Evolutionary conservation across 2,113 vertebrate genomes (phyloP).

Genomic region (Periophthalmodon schlosseri): DNA sequence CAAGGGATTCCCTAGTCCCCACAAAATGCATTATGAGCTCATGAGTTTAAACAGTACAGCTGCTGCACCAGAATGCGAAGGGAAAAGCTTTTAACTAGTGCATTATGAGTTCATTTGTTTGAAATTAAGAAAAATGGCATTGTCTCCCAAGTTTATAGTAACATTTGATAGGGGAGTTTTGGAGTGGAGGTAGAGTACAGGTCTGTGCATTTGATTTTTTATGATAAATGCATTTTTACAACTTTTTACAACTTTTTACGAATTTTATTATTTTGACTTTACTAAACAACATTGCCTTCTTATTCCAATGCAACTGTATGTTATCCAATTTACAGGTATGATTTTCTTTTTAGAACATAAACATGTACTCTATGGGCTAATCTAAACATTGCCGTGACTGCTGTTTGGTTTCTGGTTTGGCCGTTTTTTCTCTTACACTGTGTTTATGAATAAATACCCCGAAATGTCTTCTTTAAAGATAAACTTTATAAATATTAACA

Average conservation of each 20-base stretch:
- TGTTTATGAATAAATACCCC: too few relatives aligned
- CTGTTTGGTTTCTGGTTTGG: too few relatives aligned
- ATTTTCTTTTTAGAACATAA: too few relatives aligned
- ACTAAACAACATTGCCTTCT: not conserved
- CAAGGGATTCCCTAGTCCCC: conserved; percentile 45
- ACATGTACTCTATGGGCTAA: not conserved
- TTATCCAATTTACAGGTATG: not conserved
- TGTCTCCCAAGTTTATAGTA: not conserved
- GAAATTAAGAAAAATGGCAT: not conserved
- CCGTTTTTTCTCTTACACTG: too few relatives aligned
- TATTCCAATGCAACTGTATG: not conserved
- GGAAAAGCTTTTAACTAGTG: conserved; percentile 1
- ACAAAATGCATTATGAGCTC: conserved; percentile 27
- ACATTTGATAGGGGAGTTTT: not conserved
- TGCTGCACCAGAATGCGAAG: conserved; percentile 20
- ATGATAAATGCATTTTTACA: too few relatives aligned
- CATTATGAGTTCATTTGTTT: conserved; percentile 1
- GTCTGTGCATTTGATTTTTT: too few relatives aligned
- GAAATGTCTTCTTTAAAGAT: too few relatives aligned
- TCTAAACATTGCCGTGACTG: not conserved
- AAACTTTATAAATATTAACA: too few relatives aligned
- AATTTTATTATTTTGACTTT: not conserved
- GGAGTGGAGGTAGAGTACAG: too few relatives aligned
- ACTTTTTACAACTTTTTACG: too few relatives aligned
- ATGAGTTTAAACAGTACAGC: conserved; percentile 27